These are phyloP conservation scores for Paramuricea clavata DNA, from an alignment of 92 coral and sea anemone genomes.

Conservation along the genomic window DNA sequence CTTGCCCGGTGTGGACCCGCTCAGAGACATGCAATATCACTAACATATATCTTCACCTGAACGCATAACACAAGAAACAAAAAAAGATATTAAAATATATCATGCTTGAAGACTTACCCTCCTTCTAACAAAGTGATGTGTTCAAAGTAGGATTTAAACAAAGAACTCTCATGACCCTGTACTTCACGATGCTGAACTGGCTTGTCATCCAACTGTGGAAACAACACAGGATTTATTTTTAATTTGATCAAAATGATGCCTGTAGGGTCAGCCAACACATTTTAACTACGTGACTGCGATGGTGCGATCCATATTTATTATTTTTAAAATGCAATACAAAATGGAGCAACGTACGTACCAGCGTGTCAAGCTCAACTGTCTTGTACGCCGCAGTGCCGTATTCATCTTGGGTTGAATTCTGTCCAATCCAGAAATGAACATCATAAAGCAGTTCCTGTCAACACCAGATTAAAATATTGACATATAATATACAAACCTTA, in stretches of 20 bases:
- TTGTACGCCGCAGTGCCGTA: slow-evolving; percentile 98
- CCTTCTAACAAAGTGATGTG: slow-evolving; percentile 72
- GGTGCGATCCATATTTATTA: no score
- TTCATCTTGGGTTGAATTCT: slow-evolving; percentile 88
- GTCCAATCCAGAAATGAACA: slow-evolving; percentile 95
- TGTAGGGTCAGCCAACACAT: no score
- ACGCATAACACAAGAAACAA: no score
- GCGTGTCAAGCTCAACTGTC: slow-evolving; percentile 92
- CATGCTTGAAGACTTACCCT: slow-evolving; percentile 90
- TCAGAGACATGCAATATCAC: no score
- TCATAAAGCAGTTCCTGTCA: slow-evolving; percentile 87
- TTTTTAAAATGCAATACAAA: no score
- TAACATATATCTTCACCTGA: no score
- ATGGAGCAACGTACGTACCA: no score
- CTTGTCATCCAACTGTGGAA: slow-evolving; percentile 84
- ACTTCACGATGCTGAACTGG: slow-evolving; percentile 96
- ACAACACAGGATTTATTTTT: background rate
- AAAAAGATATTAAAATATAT: no score
- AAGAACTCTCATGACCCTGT: slow-evolving; percentile 75
- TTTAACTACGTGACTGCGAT: no score
- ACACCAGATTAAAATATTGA: background rate
- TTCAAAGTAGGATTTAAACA: slow-evolving; percentile 79
- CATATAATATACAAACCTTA: no score
- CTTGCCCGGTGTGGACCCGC: no score
- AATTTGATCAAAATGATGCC: background rate